Conservation (phyloP, 2,113 vertebrate species). For the Lycocorax pyrrhopterus region DNA sequence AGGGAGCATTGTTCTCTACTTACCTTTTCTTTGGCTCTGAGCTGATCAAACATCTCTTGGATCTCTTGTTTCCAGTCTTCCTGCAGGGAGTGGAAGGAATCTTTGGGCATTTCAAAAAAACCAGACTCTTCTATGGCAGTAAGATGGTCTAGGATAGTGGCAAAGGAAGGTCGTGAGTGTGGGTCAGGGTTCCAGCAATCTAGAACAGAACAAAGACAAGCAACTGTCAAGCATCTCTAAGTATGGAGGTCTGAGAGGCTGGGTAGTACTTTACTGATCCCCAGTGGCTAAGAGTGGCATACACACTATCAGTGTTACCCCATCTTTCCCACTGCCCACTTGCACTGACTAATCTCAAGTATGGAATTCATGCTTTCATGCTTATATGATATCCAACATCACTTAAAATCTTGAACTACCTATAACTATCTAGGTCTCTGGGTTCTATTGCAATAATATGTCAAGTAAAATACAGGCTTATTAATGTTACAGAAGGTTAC, state of each 20-base stretch:
- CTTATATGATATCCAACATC: not conserved
- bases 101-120: slow-evolving; percentile 97
- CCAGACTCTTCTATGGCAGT: slow-evolving; percentile 94
- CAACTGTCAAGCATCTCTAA: not conserved
- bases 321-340: not conserved
- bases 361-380: not conserved
- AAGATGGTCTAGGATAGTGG: slow-evolving; percentile 87
- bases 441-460: not conserved
- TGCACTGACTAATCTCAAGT: not conserved
- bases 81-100: slow-evolving; percentile 96
- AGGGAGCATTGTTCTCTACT: not conserved
- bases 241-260: not conserved
- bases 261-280: slow-evolving; percentile 41
- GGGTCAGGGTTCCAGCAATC: slow-evolving; percentile 95
- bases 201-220: slow-evolving; percentile 53
- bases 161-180: slow-evolving; percentile 88
- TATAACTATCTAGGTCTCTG: not conserved
- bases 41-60: slow-evolving; percentile 97
- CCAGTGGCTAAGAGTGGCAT: slow-evolving; percentile 38
- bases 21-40: slow-evolving; percentile 97
- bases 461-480: not conserved
- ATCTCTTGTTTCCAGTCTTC: slow-evolving; percentile 98
- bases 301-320: not conserved
- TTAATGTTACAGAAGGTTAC: not conserved
- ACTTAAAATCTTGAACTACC: not conserved